These are phyloP conservation scores for Nothocercus julius DNA, from an alignment of 2,113 vertebrate genomes.

Conservation along the genomic window DNA sequence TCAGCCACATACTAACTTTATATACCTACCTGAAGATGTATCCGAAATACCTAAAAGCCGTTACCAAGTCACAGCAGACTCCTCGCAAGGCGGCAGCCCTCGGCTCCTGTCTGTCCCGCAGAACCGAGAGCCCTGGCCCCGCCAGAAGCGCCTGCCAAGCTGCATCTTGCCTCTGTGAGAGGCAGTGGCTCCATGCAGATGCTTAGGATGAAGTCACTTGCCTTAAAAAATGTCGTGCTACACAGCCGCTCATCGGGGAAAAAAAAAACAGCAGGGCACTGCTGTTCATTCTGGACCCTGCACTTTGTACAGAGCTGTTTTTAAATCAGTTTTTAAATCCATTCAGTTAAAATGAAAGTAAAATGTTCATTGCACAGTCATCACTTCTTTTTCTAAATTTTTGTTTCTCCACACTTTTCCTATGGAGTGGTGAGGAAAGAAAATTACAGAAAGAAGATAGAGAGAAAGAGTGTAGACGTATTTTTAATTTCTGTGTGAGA, in stretches of 20 bases:
- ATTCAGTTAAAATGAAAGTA: neutral
- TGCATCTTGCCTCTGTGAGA: neutral
- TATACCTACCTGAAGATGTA: neutral
- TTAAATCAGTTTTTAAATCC: neutral
- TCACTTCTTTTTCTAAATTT: neutral
- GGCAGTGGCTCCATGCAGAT: neutral
- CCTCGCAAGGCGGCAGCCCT: neutral
- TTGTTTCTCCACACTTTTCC: neutral
- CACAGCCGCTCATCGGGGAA: neutral
- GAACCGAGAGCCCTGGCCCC: neutral
- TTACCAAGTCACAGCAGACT: neutral
- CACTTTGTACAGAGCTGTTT: neutral
- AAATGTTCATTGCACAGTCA: neutral
- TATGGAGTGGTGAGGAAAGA: neutral
- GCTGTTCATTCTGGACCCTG: neutral
- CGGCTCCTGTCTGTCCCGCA: neutral
- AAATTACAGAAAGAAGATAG: neutral
- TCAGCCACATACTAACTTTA: neutral
- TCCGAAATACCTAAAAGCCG: neutral
- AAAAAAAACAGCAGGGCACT: neutral
- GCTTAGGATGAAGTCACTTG: neutral
- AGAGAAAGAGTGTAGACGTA: rapidly evolving
- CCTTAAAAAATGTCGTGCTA: rapidly evolving
- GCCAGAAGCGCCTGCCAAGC: neutral
- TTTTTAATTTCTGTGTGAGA: neutral